Conservation (phyloP, 2,888 invertebrate species). For the Oscheius myriophilus region DNA sequence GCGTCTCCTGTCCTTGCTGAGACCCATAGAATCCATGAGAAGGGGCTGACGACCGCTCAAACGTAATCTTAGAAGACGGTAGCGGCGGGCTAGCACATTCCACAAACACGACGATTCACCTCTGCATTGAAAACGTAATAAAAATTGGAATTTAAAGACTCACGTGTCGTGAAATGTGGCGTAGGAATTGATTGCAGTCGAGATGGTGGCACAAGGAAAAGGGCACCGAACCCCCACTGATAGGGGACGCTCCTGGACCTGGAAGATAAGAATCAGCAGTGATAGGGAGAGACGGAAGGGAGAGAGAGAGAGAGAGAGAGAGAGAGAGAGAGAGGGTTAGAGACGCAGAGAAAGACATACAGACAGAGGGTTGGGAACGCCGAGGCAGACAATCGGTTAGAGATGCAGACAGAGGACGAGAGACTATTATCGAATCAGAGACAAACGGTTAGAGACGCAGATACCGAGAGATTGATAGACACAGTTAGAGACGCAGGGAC, state of each 20-base stretch:
- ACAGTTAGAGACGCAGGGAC: too few species aligned
- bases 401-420: too few species aligned
- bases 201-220: constrained; percentile 19
- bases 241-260: constrained; percentile 5
- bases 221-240: constrained; percentile 12
- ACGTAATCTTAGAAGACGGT: constrained; percentile 21
- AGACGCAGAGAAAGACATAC: too few species aligned
- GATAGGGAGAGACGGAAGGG: too few species aligned
- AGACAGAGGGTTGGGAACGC: too few species aligned
- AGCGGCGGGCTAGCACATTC: constrained; percentile 15
- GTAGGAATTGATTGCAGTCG: constrained; percentile 24
- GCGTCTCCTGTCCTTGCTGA: constrained; percentile 30
- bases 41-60: constrained; percentile 26
- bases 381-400: too few species aligned
- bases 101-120: constrained; percentile 6
- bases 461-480: too few species aligned
- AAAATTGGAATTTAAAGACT: neutral
- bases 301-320: too few species aligned
- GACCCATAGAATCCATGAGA: constrained; percentile 3
- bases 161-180: constrained; percentile 26
- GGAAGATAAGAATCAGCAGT: too few species aligned
- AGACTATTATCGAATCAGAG: too few species aligned
- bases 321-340: too few species aligned
- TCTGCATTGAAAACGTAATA: constrained; percentile 8
- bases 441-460: too few species aligned